phyloP scores from a whole-genome alignment of 2,888 invertebrate genomes.

The Agrotis clavis region DNA sequence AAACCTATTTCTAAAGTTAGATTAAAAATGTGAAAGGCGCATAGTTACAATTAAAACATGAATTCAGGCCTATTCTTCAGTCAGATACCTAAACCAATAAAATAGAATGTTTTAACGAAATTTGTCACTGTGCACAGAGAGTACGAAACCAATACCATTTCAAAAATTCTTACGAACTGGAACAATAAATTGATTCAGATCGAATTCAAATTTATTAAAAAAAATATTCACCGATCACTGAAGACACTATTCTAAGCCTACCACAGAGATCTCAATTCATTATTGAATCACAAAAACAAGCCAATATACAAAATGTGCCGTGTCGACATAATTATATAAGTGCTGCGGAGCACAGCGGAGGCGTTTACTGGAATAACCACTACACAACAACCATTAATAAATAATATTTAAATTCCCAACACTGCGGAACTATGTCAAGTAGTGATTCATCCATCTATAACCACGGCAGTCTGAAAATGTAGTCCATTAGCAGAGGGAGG shows the following conservation, averaged over 20 bases:
- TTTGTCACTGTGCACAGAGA: not conserved
- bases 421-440: constrained; percentile 1
- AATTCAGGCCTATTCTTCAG: constrained; percentile 24
- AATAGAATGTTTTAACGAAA: not conserved
- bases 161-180: constrained; percentile 1
- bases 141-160: constrained; percentile 14
- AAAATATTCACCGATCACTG: constrained; percentile 18
- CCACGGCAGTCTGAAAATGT: not conserved
- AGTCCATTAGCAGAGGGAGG: not conserved
- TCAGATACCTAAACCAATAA: constrained; percentile 15
- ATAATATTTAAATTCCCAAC: constrained; percentile 13
- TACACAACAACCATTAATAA: not conserved
- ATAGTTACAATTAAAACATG: constrained; percentile 11
- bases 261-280: constrained; percentile 30
- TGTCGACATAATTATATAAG: constrained; percentile 75
- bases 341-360: constrained; percentile 39
- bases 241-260: constrained; percentile 13
- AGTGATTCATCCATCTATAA: not conserved
- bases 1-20: not conserved
- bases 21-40: not conserved
- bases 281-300: constrained; percentile 38
- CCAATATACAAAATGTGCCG: constrained; percentile 84
- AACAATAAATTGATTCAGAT: constrained; percentile 31
- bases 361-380: constrained; percentile 9
- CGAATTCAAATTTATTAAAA: constrained; percentile 28